Percentiles rank a stretch among this genome's conserved stretches.
Conservation (phyloP, 2,888 invertebrate genomes). For the Agriopis marginaria region DNA sequence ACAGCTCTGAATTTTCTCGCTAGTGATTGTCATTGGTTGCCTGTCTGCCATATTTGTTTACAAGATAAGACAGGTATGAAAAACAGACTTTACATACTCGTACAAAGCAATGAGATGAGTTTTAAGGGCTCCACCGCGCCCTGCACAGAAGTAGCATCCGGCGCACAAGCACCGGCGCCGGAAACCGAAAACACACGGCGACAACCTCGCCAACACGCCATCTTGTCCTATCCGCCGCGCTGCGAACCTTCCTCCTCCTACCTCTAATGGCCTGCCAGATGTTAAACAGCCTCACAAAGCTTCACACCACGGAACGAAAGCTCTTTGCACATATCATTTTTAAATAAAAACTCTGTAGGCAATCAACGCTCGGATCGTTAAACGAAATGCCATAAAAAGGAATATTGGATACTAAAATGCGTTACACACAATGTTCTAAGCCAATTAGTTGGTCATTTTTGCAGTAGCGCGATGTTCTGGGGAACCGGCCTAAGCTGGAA, state of each 20-base stretch:
- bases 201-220: conserved; percentile 64
- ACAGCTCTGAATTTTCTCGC: too few relatives aligned
- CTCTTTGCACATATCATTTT: conserved; percentile 25
- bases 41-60: too few relatives aligned
- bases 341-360: conserved; percentile 31
- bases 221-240: conserved; percentile 53
- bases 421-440: conserved; percentile 80
- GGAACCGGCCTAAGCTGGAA: conserved; percentile 78
- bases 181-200: conserved; percentile 65
- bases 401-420: conserved; percentile 80
- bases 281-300: conserved; percentile 46
- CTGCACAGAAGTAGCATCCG: conserved; percentile 66
- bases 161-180: conserved; percentile 63
- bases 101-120: conserved; percentile 65
- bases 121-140: conserved; percentile 50
- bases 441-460: conserved; percentile 85
- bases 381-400: conserved; percentile 71
- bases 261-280: conserved; percentile 54
- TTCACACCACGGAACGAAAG: conserved; percentile 37
- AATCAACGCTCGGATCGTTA: conserved; percentile 54
- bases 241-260: conserved; percentile 54
- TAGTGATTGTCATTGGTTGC: too few relatives aligned
- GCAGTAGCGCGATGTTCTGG: conserved; percentile 75
- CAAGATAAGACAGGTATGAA: too few relatives aligned
- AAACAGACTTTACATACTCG: conserved; percentile 37